Base-by-base conservation (phyloP, 2,888 invertebrate genomes). In the Apeira syringaria region DNA sequence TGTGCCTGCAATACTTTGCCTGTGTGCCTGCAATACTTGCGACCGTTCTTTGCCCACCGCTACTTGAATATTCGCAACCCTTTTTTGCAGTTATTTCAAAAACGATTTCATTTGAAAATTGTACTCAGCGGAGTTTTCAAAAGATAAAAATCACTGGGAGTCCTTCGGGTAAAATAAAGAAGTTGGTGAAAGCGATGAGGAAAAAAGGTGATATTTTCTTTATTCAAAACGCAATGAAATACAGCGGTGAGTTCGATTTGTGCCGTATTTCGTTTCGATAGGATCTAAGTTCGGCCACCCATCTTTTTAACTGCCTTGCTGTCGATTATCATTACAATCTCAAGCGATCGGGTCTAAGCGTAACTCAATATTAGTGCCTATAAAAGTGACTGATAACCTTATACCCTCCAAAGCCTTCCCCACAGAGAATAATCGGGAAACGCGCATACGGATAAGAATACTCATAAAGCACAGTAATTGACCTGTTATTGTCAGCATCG, bases 341-440 rank as follows among this genome's bases (percentile, higher is more conserved):
- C 64, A 67, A 64, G 64, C 61, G 70, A 65, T 63, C 61, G 66
- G 64, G 68, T 68, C 71, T 57, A 63, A 61, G 64, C 80, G 68
- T 85, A 78, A 82, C 72, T 86, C 83, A 85, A 78, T 79, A 82
- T 85, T 84, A 86, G 75, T 79, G 82, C 59, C 84, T 74, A 85
- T 86, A 86, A 85, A 85, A 81, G 82, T 83, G 83, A 84, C 66
- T 79, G 76, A 86, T 85, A 82, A 74, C 82, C 77, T 59, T 60
- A 67, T 66, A 76, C 73, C 72, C 68, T 60, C 49, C 50, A 43
- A 56, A 47, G 62, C 61, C 62, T 59, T 64, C 67, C 64, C 67
- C 65, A 66, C 12, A 61, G 63, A 64, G 64, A 63, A 60, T 68
- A 56, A 53, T 60, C 64, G 68, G 68, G 66, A 69, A 72, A 64